Evolutionary conservation across 2,888 invertebrate genomes (phyloP), one percentile per base, ranked within the genome.

Genomic region (Operophtera brumata): DNA sequence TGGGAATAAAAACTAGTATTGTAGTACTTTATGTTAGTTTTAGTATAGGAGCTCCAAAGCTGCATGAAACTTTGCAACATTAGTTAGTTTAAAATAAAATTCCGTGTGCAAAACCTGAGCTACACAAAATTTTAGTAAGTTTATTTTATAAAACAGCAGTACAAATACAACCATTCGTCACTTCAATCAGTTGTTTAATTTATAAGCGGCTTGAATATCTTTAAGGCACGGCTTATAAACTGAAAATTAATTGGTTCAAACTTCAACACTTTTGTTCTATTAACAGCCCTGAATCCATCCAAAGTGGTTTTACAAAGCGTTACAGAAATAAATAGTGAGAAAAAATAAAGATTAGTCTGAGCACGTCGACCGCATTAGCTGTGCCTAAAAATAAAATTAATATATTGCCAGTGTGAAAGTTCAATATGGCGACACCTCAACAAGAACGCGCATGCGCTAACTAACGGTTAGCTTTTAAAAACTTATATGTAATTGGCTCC

Each of bases 301-400:
- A 84, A 84, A 85, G 42, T 75, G 79, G 43, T 76, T 78, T 82
- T 77, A 81, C 81, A 79, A 78, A 80, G 77, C 78, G 83, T 77
- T 78, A 79, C 85, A 75, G 78, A 80, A 85, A 85, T 83, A 86
- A 80, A 80, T 80, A 75, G 76, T 65, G 71, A 71, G 75, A 80
- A 84, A 82, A 84, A 52, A 80, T 67, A 76, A 77, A 80, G 75
- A 82, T 73, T 71, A 77, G 78, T 75, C 74, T 67, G 74, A 73
- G 80, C 78, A 77, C 82, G 82, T 80, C 79, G 74, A 67, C 66
- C 69, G 73, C 81, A 79, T 84, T 85, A 83, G 76, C 66, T 59
- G 69, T 59, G 71, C 79, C 73, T 78, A 79, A 86, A 87, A 87
- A 86, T 88, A 84, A 86, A 83, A 85, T 82, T 83, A 84, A 86